Evolutionary conservation across 2,113 vertebrate species (phyloP).

Genomic region (Atlantisia rogersi): DNA sequence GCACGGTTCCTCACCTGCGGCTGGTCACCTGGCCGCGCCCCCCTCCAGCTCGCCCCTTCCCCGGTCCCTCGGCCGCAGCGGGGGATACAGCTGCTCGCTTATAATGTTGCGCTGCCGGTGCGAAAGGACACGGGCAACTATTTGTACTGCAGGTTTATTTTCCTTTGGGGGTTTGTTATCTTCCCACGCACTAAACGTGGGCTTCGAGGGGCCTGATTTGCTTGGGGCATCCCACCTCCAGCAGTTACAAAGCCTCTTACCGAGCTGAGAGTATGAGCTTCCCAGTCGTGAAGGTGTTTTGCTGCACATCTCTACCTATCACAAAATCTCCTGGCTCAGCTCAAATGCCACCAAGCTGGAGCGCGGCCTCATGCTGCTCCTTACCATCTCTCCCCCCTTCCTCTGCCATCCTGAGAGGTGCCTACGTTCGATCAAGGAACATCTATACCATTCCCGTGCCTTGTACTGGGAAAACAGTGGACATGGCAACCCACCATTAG

Average conservation of each 20-base stretch:
- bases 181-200: background rate
- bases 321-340: background rate
- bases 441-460: accelerated
- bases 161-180: background rate
- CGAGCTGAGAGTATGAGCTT: background rate
- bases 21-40: background rate
- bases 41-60: background rate
- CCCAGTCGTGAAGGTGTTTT: accelerated
- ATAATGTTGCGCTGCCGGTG: background rate
- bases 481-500: background rate
- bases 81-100: background rate
- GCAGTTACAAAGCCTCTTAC: accelerated
- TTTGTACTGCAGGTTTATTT: background rate
- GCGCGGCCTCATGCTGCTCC: accelerated
- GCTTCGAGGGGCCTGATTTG: background rate
- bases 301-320: background rate
- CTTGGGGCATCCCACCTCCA: background rate
- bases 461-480: background rate
- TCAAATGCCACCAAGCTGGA: too few species aligned
- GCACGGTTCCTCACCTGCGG: background rate
- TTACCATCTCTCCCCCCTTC: accelerated
- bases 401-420: accelerated
- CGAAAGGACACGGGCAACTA: background rate
- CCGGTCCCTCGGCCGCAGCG: conserved; percentile 39
- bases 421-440: accelerated